These are phyloP conservation scores for Kryptolebias ocellatus DNA, from an alignment of 2,797 vertebrate genomes.

Conservation along the genomic window DNA sequence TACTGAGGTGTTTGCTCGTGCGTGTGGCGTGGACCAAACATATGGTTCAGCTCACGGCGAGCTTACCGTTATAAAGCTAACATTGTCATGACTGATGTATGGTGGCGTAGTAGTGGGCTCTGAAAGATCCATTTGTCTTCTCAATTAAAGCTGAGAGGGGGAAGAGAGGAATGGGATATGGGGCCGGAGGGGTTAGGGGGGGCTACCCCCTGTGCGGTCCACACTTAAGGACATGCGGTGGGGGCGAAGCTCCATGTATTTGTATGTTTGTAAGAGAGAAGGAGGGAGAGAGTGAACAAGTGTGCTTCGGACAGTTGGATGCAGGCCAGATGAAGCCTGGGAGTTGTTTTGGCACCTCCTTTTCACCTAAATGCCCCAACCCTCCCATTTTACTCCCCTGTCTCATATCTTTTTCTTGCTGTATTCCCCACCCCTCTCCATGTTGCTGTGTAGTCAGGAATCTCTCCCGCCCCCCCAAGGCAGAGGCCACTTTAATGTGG, in stretches of 20 bases:
- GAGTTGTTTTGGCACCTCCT: constrained; percentile 80
- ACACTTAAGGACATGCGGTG: constrained; percentile 75
- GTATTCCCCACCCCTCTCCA: constrained; percentile 66
- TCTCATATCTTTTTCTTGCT: constrained; percentile 71
- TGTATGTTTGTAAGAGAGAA: constrained; percentile 59
- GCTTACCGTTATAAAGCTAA: constrained; percentile 82
- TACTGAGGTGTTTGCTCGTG: constrained; percentile 79
- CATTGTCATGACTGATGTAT: constrained; percentile 85
- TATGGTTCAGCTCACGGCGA: constrained; percentile 81
- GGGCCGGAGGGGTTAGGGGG: constrained; percentile 71
- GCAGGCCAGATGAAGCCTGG: constrained; percentile 76
- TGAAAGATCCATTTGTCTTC: constrained; percentile 86
- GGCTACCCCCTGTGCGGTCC: constrained; percentile 78
- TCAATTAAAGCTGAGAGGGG: constrained; percentile 82
- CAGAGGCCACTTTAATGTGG: constrained; percentile 82
- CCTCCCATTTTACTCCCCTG: constrained; percentile 65
- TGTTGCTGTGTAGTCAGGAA: constrained; percentile 78
- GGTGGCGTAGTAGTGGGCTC: constrained; percentile 74
- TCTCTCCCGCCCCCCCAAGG: constrained; percentile 74
- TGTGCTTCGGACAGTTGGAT: constrained; percentile 77
- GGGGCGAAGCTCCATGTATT: constrained; percentile 73
- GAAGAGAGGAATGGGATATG: constrained; percentile 79
- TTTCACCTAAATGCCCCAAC: constrained; percentile 75
- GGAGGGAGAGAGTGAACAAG: constrained; percentile 61
- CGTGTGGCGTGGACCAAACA: constrained; percentile 78